A percentile compares a stretch with the other conserved stretches of the same genome.
Evolutionary conservation across 2,888 invertebrate species (phyloP).

Genomic region (Lissonota sp.): DNA sequence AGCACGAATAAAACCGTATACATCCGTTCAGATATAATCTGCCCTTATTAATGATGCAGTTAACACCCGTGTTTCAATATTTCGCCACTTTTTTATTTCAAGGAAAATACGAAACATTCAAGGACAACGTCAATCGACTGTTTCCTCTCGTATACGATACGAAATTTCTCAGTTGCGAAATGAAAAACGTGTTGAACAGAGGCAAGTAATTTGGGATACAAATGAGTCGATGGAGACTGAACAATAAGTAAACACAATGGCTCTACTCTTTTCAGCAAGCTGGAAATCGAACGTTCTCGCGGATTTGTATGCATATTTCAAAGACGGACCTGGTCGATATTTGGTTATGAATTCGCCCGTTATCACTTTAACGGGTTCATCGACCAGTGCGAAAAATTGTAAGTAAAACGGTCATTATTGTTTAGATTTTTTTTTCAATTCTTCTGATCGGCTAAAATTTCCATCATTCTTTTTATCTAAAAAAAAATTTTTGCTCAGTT

Average conservation of each 20-base stretch:
- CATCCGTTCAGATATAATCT: too few relatives aligned
- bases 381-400: background rate
- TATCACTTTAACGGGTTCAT: slow-evolving; percentile 16
- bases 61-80: background rate
- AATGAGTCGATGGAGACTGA: too few relatives aligned
- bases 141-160: slow-evolving; percentile 91
- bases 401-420: background rate
- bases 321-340: slow-evolving; percentile 83
- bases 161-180: slow-evolving; percentile 88
- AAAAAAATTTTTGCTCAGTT: too few relatives aligned
- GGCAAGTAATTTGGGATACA: slow-evolving; percentile 66
- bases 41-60: too few relatives aligned
- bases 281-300: slow-evolving; percentile 86
- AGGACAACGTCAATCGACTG: slow-evolving; percentile 86
- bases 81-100: slow-evolving; percentile 66
- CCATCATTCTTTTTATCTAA: too few relatives aligned
- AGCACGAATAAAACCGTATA: too few relatives aligned
- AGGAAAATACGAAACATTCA: slow-evolving; percentile 87
- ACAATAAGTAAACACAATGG: background rate
- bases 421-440: too few relatives aligned
- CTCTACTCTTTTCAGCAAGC: slow-evolving; percentile 77
- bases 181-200: slow-evolving; percentile 84
- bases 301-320: slow-evolving; percentile 87
- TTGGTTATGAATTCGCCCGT: slow-evolving; percentile 75
- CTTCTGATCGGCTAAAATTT: too few relatives aligned